Evolutionary conservation across 2,888 invertebrate genomes (phyloP).

Genomic region (Arge pagana): DNA sequence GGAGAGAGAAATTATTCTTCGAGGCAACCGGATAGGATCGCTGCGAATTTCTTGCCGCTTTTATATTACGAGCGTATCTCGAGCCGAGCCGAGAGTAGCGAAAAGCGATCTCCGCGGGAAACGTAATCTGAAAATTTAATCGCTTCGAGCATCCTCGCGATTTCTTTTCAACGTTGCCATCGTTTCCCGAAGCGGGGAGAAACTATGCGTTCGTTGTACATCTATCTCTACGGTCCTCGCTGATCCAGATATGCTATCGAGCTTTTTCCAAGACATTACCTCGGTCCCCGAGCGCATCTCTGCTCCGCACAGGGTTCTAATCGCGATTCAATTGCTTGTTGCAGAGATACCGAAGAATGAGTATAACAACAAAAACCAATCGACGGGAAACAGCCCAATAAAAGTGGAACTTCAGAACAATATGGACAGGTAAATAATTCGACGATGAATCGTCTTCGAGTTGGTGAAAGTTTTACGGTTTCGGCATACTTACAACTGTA

Average conservation of each 20-base stretch:
- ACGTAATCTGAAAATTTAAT: conserved; percentile 7
- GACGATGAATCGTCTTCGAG: conserved; percentile 3
- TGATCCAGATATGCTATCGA: no score
- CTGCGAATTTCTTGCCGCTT: no score
- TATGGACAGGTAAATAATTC: conserved; percentile 58
- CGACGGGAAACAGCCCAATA: conserved; percentile 86
- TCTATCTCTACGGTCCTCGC: no score
- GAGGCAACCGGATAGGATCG: no score
- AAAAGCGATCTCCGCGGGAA: conserved; percentile 4
- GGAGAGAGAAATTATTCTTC: no score
- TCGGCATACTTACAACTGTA: no score
- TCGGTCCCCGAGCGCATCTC: no score
- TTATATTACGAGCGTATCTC: no score
- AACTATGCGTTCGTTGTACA: background rate
- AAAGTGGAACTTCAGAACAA: conserved; percentile 67
- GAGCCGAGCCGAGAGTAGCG: no score
- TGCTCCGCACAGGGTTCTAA: no score
- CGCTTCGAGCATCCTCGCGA: conserved; percentile 2
- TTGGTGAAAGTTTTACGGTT: no score
- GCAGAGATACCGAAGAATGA: conserved; percentile 90
- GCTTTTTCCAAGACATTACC: no score
- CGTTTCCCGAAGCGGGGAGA: background rate
- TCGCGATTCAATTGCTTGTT: conserved; percentile 43
- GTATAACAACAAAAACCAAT: conserved; percentile 75
- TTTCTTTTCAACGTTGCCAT: background rate